phyloP scores from a whole-genome alignment of 1,140 invertebrate genomes.

The Hestina assimilis region DNA sequence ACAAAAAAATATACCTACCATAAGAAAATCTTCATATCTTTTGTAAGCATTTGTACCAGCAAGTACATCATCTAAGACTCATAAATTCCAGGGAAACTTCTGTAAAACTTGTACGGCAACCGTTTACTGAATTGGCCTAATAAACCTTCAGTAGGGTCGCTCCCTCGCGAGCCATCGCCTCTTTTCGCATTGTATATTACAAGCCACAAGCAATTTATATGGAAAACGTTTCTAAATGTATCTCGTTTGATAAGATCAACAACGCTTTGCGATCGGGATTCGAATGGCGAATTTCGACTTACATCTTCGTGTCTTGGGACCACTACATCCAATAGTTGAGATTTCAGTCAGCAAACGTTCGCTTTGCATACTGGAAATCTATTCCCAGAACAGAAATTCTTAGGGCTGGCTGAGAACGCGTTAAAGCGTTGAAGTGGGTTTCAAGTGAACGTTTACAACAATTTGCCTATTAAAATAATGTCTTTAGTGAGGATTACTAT shows the following conservation, averaged over 20 bases:
- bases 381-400: constrained; percentile 19
- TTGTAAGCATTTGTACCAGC: constrained; percentile 1
- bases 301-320: constrained; percentile 30
- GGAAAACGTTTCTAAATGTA: constrained; percentile 63
- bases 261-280: constrained; percentile 28
- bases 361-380: constrained; percentile 29
- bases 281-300: constrained; percentile 27
- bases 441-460: background rate
- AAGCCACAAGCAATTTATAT: constrained; percentile 62
- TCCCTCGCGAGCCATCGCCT: constrained; percentile 54
- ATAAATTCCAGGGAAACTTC: constrained; percentile 21
- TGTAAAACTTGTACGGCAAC: constrained; percentile 29
- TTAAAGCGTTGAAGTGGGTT: too few species aligned
- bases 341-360: constrained; percentile 33
- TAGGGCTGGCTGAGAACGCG: constrained; percentile 9
- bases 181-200: constrained; percentile 50
- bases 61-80: constrained; percentile 21
- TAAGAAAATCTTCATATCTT: background rate
- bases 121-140: constrained; percentile 46
- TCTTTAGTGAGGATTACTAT: too few species aligned
- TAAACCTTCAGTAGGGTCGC: constrained; percentile 44
- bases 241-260: constrained; percentile 55
- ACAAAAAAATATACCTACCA: too few species aligned
- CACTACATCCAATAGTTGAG: constrained; percentile 29
- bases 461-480: constrained; percentile 1